These are phyloP conservation scores for Pteronotus mesoamericanus DNA, from an alignment of 2,797 vertebrate genomes.

Conservation along the genomic window DNA sequence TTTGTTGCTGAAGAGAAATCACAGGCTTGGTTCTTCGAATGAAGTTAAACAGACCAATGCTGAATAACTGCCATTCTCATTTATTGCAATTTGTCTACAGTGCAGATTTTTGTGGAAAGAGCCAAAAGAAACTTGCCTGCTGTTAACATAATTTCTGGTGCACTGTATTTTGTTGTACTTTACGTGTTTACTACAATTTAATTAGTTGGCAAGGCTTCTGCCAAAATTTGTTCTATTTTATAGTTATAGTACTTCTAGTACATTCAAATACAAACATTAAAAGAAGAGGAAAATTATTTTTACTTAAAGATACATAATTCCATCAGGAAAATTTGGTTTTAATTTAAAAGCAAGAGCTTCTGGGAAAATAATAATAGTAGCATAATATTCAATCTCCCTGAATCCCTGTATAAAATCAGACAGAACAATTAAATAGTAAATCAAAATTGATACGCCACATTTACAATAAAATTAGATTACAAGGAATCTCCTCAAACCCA, in stretches of 20 bases:
- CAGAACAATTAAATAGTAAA: not conserved
- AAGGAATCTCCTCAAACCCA: not conserved
- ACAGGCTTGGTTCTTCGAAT: not conserved
- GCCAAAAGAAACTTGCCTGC: not conserved
- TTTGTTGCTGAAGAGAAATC: not conserved
- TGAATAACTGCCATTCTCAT: not conserved
- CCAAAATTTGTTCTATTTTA: not conserved
- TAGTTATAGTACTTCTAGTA: not conserved
- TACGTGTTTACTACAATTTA: not conserved
- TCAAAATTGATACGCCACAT: not conserved
- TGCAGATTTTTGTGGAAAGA: not conserved
- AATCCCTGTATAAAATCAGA: not conserved
- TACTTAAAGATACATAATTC: not conserved
- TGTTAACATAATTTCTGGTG: not conserved
- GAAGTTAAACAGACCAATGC: not conserved
- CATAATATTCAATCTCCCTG: not conserved
- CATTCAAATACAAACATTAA: not conserved
- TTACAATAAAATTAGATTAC: not conserved
- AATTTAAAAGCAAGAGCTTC: not conserved
- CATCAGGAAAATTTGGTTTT: not conserved
- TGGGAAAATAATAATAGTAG: not conserved
- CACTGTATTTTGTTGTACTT: not conserved
- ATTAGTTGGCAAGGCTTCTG: not conserved
- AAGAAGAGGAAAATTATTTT: not conserved
- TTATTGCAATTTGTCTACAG: not conserved